Evolutionary conservation across 2,113 vertebrate species (phyloP), one percentile per base, ranked within the genome.

Genomic region (Podarcis muralis): DNA sequence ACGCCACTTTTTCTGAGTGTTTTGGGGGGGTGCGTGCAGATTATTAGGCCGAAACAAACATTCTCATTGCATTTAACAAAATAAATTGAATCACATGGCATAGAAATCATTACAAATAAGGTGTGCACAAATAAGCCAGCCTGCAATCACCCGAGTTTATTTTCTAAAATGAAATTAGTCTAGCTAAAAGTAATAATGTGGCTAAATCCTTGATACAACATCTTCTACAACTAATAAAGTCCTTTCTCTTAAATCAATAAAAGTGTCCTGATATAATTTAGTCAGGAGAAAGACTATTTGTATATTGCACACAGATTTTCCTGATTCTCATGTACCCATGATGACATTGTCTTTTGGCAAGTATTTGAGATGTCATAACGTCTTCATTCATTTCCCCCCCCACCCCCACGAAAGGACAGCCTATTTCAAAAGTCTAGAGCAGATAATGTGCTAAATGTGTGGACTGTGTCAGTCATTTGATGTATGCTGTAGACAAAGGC

Each of bases 21-120:
- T 93, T 88, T 59, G 40, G 84, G 87, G 87, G 91, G 89, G 59
- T 74, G 86, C 1, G 0, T 65, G 65, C 89, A 75, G 81, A 92
- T 93, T 95, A 95, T 91, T 92, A 95, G 89, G 79, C n/a, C 86
- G 83, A 93, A 94, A 93, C 18, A 93, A 94, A 94, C 69, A 37
- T 20, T 89, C 20, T 93, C n/a, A 62, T 48, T 93, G 90, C 88
- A 92, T 88, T 94, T 95, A 96, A 96, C 96, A 90, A 95, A 96
- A 95, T 92, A 93, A 77, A 88, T n/a, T 72, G 9, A 82, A 82
- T 87, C 92, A 91, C 32, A 4, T 91, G 93, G 93, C 90, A 92
- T 85, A 95, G 94, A 97, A 97, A 97, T 97, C 95, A 96, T 97
- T 97, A 90, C 89, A 96, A 97, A 96, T 94, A 93, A 97, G 92